Conservation (phyloP, 1,140 invertebrate species). For the Brachionus sp. region DNA sequence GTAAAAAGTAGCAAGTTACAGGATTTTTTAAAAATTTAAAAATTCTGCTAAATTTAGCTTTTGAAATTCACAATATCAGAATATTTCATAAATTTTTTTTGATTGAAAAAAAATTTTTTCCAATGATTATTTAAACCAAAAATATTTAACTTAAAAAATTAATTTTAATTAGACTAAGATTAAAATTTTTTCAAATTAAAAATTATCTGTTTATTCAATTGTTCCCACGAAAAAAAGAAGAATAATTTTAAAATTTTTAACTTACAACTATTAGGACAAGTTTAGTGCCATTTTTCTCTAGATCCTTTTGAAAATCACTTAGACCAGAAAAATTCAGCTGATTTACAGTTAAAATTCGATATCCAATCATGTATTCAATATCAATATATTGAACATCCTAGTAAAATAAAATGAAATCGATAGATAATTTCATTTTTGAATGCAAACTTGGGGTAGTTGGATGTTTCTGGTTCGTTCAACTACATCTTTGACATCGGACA, state of each 20-base stretch:
- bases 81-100: too few relatives aligned
- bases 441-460: neutral
- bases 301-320: constrained; percentile 50
- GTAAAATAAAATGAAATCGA: neutral
- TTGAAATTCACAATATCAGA: too few relatives aligned
- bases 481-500: constrained; percentile 47
- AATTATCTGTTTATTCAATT: too few relatives aligned
- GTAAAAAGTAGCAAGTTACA: too few relatives aligned
- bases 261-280: constrained; percentile 54
- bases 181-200: too few relatives aligned
- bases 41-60: too few relatives aligned
- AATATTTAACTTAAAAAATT: neutral
- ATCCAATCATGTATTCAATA: constrained; percentile 55
- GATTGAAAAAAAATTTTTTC: too few relatives aligned
- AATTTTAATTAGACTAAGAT: neutral
- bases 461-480: constrained; percentile 7
- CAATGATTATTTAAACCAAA: neutral
- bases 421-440: neutral
- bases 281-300: constrained; percentile 52
- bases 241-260: neutral
- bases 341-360: constrained; percentile 54
- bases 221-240: neutral
- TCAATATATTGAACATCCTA: constrained; percentile 59
- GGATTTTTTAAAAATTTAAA: too few relatives aligned
- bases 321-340: constrained; percentile 50